Evolutionary conservation across 2,797 vertebrate genomes (phyloP).

Genomic region (Gobio occitaniae): DNA sequence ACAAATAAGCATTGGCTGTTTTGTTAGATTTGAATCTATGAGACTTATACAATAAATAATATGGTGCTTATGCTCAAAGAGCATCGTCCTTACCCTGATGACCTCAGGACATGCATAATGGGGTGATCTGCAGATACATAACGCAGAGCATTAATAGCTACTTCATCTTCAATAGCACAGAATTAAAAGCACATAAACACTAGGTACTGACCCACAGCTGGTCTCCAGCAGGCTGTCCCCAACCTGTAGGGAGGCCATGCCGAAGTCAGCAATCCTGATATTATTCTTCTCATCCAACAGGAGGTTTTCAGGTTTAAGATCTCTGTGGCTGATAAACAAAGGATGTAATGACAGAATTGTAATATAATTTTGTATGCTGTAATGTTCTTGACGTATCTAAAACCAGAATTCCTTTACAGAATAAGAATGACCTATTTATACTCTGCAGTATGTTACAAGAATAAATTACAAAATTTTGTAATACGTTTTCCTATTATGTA

Average conservation of each 20-base stretch:
- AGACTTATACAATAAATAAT: neutral
- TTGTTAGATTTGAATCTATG: neutral
- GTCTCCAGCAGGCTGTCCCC: slow-evolving; percentile 92
- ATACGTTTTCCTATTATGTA: neutral
- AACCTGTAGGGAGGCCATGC: slow-evolving; percentile 93
- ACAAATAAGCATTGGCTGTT: slow-evolving; percentile 42
- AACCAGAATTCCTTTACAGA: neutral
- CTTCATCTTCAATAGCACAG: neutral
- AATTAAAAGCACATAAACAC: slow-evolving; percentile 22
- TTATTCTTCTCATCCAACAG: slow-evolving; percentile 93
- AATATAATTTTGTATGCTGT: neutral
- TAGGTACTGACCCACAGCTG: slow-evolving; percentile 80
- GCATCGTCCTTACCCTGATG: slow-evolving; percentile 87
- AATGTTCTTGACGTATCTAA: neutral
- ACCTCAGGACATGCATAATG: slow-evolving; percentile 99
- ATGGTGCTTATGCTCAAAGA: slow-evolving; percentile 14
- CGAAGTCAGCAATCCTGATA: slow-evolving; percentile 92
- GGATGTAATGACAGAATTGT: neutral
- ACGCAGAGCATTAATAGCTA: slow-evolving; percentile 13
- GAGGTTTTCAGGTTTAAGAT: slow-evolving; percentile 92
- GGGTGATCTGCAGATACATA: slow-evolving; percentile 84
- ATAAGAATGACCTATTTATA: neutral
- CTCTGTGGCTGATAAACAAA: slow-evolving; percentile 82
- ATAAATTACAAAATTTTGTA: neutral
- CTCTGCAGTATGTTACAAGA: neutral